Percentiles rank a stretch among this genome's conserved stretches.
These are phyloP conservation scores for Nebria ingens DNA, from an alignment of 1,140 invertebrate species.

Conservation along the genomic window DNA sequence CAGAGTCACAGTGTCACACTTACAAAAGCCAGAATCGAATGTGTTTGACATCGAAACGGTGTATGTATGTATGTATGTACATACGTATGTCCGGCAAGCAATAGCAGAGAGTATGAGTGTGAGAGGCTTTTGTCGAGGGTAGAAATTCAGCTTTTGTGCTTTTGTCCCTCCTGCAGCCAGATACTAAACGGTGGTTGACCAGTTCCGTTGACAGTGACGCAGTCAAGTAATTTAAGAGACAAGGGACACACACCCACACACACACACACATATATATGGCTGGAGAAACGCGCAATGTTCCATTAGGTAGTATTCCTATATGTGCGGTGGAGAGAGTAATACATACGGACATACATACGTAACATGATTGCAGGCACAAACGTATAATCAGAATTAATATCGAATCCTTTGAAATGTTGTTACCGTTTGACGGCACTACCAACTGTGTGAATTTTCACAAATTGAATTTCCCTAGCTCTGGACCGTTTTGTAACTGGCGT, in stretches of 20 bases:
- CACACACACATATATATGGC: slow-evolving; percentile 1
- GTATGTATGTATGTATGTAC: background rate
- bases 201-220: background rate
- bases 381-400: background rate
- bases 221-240: background rate
- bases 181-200: background rate
- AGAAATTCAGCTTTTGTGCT: background rate
- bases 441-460: background rate
- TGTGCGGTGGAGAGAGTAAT: background rate
- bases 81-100: background rate
- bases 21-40: background rate
- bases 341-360: background rate
- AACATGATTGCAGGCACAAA: background rate
- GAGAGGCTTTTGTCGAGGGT: background rate
- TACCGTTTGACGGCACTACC: background rate
- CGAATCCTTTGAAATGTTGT: background rate
- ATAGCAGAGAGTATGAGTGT: background rate
- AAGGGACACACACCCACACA: background rate
- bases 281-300: too few relatives aligned
- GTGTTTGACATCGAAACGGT: background rate
- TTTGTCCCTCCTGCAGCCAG: background rate
- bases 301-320: too few relatives aligned
- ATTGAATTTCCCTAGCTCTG: background rate
- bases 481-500: too few relatives aligned
- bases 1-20: too few relatives aligned